These are phyloP conservation scores for Anoura caudifer DNA, from an alignment of 2,113 vertebrate species.

Conservation along the genomic window DNA sequence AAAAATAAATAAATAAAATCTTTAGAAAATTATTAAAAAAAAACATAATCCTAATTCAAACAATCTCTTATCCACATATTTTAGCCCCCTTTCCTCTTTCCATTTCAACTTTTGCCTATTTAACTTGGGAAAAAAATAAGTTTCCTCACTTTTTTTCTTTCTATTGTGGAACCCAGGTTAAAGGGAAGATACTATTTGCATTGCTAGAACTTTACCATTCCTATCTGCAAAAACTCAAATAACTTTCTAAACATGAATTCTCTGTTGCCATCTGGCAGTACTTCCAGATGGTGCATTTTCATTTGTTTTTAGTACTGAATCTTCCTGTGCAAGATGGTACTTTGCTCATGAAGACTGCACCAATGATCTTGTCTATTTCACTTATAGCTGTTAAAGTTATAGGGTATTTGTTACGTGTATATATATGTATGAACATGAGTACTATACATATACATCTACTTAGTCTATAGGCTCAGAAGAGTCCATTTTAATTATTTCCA, in stretches of 20 bases:
- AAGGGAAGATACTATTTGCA: neutral
- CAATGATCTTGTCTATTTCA: neutral
- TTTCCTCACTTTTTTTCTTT: neutral
- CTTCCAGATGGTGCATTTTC: neutral
- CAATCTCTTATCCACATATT: neutral
- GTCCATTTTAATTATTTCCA: neutral
- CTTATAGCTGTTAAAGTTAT: neutral
- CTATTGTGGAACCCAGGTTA: neutral
- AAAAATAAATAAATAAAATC: no score
- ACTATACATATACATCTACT: neutral
- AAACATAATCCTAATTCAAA: constrained; percentile 12
- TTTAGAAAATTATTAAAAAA: neutral
- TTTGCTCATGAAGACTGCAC: neutral
- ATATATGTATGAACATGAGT: neutral
- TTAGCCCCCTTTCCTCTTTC: neutral
- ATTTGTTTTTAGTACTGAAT: neutral
- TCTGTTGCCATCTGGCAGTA: neutral
- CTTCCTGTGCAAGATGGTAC: neutral
- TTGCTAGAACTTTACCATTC: neutral
- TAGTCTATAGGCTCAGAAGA: neutral
- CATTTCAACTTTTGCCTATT: constrained; percentile 8
- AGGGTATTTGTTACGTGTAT: neutral
- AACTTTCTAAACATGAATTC: constrained; percentile 3
- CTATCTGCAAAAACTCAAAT: neutral
- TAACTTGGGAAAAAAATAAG: neutral